Percentiles rank a stretch among this genome's conserved stretches.
phyloP scores from a whole-genome alignment of 2,888 invertebrate genomes.

The Tenodera sinensis region DNA sequence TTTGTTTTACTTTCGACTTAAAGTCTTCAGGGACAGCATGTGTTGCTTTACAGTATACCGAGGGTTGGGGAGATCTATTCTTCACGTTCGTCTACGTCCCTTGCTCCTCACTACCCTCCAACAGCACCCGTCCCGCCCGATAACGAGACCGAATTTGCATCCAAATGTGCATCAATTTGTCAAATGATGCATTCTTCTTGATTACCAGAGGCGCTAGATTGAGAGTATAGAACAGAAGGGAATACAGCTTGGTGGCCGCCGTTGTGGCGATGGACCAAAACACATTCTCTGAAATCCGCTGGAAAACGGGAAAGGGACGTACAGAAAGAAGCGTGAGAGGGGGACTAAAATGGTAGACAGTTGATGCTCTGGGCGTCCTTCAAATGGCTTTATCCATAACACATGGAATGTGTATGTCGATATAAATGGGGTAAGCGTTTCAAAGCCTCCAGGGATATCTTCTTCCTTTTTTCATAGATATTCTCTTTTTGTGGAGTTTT shows the following conservation, averaged over 20 bases:
- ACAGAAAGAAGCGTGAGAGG: too few species aligned
- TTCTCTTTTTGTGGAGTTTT: too few species aligned
- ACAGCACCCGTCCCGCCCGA: not conserved
- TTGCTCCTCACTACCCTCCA: not conserved
- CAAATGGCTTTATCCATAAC: not conserved
- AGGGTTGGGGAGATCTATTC: too few species aligned
- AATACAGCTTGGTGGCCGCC: not conserved
- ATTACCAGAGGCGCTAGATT: conserved; percentile 6
- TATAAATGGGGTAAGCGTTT: too few species aligned
- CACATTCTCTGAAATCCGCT: not conserved
- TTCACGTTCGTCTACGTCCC: too few species aligned
- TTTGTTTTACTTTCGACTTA: too few species aligned
- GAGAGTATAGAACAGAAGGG: not conserved
- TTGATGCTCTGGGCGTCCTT: not conserved
- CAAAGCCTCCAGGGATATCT: too few species aligned
- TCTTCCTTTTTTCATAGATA: too few species aligned
- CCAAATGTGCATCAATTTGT: conserved; percentile 13
- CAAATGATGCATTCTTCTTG: conserved; percentile 9
- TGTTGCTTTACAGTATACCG: too few species aligned
- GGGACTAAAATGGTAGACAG: too few species aligned
- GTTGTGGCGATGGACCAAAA: not conserved
- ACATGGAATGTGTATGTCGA: too few species aligned
- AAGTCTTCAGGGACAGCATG: too few species aligned
- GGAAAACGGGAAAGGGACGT: not conserved
- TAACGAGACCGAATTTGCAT: conserved; percentile 6